Evolutionary conservation across 2,888 invertebrate genomes (phyloP), one percentile per base, ranked within the genome.

Genomic region (Amphimallon solstitiale): DNA sequence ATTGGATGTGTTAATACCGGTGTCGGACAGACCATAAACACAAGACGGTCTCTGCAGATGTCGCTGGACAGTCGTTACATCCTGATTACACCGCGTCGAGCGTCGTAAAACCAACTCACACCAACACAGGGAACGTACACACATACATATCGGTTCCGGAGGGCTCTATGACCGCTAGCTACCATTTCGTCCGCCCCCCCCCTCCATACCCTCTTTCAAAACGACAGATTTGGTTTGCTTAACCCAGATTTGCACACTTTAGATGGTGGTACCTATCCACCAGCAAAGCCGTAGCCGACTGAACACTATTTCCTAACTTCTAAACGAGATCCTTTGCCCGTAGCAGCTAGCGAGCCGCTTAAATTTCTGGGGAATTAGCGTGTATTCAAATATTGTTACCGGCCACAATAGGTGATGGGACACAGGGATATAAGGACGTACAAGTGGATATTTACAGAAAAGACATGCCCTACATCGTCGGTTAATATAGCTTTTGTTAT

Each of bases 1-100:
- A 81, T 81, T 80, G 81, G 82, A 82, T 81, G 82, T 82, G 82
- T 82, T 82, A 82, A 82, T 82, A 80, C 80, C 76, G 77, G 78
- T 80, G 81, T 80, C 78, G 79, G 79, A 80, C 80, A 79, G 78
- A 76, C 79, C 79, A 81, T 81, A 81, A 81, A 81, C 81, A 81
- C 82, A 81, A 81, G 82, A 81, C 79, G 80, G 79, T 74, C 76
- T 71, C 75, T 78, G 78, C 81, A 80, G 80, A 81, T 80, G 81
- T 79, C 79, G 79, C 77, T 72, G 78, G 78, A 78, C 79, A 77
- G 77, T 79, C 79, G 79, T 80, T 79, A 79, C 79, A 74, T 76
- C 77, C 78, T 79, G 79, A 80, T 80, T 79, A 79, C 79, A 77
- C 77, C 74, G 73, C 72, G 73, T 69, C 70, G 74, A 67, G 71